Evolutionary conservation across 2,888 invertebrate species (phyloP).

Genomic region (Hermaeophaga mercurialis): DNA sequence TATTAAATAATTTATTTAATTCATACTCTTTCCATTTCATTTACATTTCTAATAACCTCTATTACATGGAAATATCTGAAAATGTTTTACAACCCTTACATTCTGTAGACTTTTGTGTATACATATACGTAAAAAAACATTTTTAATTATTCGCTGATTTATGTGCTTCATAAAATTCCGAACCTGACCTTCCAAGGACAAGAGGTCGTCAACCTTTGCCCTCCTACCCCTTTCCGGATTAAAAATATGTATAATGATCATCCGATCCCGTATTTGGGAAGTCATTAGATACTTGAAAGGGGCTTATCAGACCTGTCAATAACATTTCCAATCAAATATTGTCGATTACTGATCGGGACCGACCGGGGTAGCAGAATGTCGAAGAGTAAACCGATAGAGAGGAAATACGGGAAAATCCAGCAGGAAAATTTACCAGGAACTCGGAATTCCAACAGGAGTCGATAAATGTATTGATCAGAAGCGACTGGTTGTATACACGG

Average conservation of each 20-base stretch:
- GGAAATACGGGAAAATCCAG: constrained; percentile 27
- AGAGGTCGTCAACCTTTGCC: neutral
- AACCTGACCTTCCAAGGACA: constrained; percentile 1
- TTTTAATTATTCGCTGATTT: neutral
- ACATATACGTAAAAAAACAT: no score
- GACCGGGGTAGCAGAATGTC: constrained; percentile 44
- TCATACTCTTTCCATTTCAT: no score
- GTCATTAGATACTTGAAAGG: constrained; percentile 1
- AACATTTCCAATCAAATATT: constrained; percentile 43
- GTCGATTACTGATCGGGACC: constrained; percentile 47
- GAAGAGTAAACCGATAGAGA: constrained; percentile 36
- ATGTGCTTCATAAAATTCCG: neutral
- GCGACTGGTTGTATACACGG: constrained; percentile 8
- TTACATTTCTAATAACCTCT: no score
- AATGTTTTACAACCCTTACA: no score
- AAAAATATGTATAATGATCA: neutral
- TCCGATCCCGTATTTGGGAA: neutral
- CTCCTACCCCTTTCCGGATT: neutral
- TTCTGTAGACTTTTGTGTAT: no score
- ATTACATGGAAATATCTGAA: no score
- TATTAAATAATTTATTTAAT: no score
- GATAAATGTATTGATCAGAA: constrained; percentile 39
- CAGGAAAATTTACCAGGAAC: constrained; percentile 35
- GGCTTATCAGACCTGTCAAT: constrained; percentile 22
- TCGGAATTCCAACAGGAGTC: constrained; percentile 37